Evolutionary conservation across 2,888 invertebrate species (phyloP).

Genomic region (Alviniconcha strummeri): DNA sequence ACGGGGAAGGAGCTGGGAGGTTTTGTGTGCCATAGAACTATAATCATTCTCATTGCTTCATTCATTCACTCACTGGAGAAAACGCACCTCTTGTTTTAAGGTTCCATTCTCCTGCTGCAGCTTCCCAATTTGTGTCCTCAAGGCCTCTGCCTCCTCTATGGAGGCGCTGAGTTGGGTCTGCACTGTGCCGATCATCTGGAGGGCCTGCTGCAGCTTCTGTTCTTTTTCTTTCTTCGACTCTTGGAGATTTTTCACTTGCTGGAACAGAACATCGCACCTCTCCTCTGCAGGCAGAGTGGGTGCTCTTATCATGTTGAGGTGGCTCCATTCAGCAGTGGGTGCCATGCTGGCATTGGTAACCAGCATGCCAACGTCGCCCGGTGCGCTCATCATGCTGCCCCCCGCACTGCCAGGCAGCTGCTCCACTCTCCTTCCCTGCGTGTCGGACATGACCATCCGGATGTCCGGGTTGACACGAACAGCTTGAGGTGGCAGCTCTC

Average conservation of each 20-base stretch:
- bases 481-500: neutral
- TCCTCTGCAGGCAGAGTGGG: neutral
- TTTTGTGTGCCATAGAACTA: neutral
- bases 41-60: neutral
- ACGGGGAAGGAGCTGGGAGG: neutral
- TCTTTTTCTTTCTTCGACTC: neutral
- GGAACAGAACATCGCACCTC: neutral
- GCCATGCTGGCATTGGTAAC: neutral
- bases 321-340: neutral
- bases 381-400: neutral
- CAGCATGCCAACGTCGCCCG: neutral
- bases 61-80: neutral
- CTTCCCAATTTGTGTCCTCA: neutral
- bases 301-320: neutral
- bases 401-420: neutral
- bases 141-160: neutral
- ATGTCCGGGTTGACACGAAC: neutral
- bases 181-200: neutral
- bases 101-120: neutral
- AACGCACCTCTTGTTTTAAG: neutral
- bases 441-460: neutral
- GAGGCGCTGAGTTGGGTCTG: neutral
- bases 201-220: neutral
- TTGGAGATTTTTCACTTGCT: conserved; percentile 7
- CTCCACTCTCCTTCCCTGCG: neutral